Evolutionary conservation across 2,113 vertebrate genomes (phyloP), one percentile per base, ranked within the genome.

Genomic region (Pipa parva): DNA sequence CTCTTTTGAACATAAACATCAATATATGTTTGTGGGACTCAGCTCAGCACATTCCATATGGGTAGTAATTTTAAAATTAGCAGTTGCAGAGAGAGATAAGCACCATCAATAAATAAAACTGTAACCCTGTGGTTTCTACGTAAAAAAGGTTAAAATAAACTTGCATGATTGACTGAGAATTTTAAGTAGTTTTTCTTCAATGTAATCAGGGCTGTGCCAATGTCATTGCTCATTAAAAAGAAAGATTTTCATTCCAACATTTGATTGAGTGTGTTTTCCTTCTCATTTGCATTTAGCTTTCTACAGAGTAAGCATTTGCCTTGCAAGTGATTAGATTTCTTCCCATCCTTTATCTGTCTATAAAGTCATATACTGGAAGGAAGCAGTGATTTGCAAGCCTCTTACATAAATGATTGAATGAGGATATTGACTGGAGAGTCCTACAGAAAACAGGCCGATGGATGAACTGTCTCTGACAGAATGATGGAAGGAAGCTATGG

Each of bases 111-210:
- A 84, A 83, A 86, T 79, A 78, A 80, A 85, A 75, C 76, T 73
- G 70, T 81, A 83, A 87, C 76, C 71, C 72, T 73, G 75, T 42
- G 66, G 80, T 84, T 86, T 84, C 80, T 82, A 81, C 79, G 80
- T 78, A 81, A 80, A 82, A 86, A 87, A 89, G 87, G 85, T 87
- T 90, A 88, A 88, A 89, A 89, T 87, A 88, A 90, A 81, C 81
- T 83, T 83, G 76, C 80, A 82, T 89, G 87, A 85, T 90, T 89
- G 86, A 89, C 88, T 84, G 85, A 83, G 85, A 87, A 88, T 90
- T 86, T 89, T 87, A 90, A 90, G 78, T 82, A 85, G 84, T 75
- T 85, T 85, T 82, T 86, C 85, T 87, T 84, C 80, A 83, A 80
- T 85, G 86, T 85, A 90, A 90, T 90, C 88, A 90, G 83, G 77